phyloP scores from a whole-genome alignment of 2,888 invertebrate genomes.

The Aquatica leii region DNA sequence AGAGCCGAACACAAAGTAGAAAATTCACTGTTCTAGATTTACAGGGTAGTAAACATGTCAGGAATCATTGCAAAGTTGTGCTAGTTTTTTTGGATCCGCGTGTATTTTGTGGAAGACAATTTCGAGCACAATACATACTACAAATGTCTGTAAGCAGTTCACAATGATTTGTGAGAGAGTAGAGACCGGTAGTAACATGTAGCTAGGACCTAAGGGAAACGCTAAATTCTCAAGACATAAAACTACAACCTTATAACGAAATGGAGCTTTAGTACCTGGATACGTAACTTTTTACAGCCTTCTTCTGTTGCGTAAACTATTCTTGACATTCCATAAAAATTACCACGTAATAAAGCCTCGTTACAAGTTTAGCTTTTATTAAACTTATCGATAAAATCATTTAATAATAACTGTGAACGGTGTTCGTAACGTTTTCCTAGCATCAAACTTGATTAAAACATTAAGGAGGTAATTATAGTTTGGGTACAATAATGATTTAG shows the following conservation, averaged over 20 bases:
- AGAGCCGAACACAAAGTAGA: constrained; percentile 33
- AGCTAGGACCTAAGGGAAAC: constrained; percentile 26
- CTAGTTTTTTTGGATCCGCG: constrained; percentile 30
- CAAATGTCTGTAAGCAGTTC: constrained; percentile 36
- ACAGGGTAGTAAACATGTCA: constrained; percentile 30
- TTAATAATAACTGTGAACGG: too few species aligned
- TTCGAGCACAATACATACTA: constrained; percentile 37
- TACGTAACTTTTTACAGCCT: too few species aligned
- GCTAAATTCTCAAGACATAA: constrained; percentile 34
- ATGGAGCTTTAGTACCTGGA: too few species aligned
- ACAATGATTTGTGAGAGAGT: constrained; percentile 38
- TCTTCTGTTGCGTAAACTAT: too few species aligned
- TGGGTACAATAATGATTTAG: not conserved
- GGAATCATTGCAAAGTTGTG: constrained; percentile 28
- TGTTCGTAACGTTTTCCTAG: too few species aligned
- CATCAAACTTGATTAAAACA: too few species aligned
- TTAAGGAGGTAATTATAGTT: too few species aligned
- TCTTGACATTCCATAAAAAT: too few species aligned
- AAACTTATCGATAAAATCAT: too few species aligned
- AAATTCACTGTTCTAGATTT: constrained; percentile 33
- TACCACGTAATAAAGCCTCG: too few species aligned
- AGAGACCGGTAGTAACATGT: constrained; percentile 36
- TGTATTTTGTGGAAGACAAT: constrained; percentile 38
- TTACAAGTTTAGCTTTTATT: too few species aligned
- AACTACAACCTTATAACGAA: constrained; percentile 23